Percentiles rank a stretch among this genome's conserved stretches.
phyloP scores from a whole-genome alignment of 1,140 invertebrate species.

The Saccostrea echinata region DNA sequence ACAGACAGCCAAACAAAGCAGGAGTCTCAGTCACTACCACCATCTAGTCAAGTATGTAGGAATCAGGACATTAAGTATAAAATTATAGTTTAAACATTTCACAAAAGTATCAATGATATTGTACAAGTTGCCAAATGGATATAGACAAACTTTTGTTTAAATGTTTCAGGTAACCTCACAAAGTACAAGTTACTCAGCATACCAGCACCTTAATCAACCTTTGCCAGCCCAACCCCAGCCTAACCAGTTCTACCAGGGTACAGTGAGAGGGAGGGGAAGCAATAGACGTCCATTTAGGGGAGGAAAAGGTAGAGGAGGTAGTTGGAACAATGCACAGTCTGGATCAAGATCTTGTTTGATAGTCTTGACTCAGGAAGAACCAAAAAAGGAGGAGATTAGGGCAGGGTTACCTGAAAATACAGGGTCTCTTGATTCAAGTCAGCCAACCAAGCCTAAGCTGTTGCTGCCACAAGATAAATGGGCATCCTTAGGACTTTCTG shows the following conservation, averaged over 20 bases:
- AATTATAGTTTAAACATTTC: too few relatives aligned
- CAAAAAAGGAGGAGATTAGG: not conserved
- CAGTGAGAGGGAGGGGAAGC: not conserved
- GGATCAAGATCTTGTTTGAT: slow-evolving; percentile 36
- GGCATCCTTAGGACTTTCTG: slow-evolving; percentile 43
- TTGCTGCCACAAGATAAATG: slow-evolving; percentile 58
- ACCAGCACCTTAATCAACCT: not conserved
- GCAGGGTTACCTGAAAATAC: not conserved
- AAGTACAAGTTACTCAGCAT: not conserved
- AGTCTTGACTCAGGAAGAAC: slow-evolving; percentile 24
- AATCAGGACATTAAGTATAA: too few relatives aligned
- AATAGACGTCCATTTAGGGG: slow-evolving; percentile 27
- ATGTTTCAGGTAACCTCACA: not conserved
- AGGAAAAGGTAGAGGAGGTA: slow-evolving; percentile 3
- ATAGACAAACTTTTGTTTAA: not conserved
- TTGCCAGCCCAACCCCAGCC: not conserved
- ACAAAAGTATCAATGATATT: too few relatives aligned
- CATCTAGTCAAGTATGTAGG: not conserved
- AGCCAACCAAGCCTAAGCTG: slow-evolving; percentile 27
- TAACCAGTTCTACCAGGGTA: not conserved
- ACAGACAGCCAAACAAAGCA: not conserved
- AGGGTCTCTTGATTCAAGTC: not conserved
- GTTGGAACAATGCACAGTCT: not conserved
- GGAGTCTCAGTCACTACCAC: not conserved
- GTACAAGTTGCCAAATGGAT: not conserved